Percentiles rank a stretch among this genome's conserved stretches.
Evolutionary conservation across 2,797 vertebrate genomes (phyloP).

Genomic region (Selene dorsalis): DNA sequence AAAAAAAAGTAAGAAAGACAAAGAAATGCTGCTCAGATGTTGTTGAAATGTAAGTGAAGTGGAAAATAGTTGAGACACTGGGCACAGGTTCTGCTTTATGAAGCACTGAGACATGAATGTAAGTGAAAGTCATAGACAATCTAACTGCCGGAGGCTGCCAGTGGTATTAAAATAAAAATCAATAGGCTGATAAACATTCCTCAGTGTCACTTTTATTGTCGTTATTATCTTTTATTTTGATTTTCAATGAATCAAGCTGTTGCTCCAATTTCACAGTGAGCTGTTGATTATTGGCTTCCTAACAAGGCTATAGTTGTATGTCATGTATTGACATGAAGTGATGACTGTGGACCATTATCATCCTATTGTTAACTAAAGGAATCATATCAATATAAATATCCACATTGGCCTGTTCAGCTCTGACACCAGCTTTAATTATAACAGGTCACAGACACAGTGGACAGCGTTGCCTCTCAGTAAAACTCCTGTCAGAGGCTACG

Average conservation of each 20-base stretch:
- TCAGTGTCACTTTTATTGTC: not conserved
- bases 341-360: not conserved
- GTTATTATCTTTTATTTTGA: not conserved
- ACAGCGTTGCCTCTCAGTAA: slow-evolving; percentile 24
- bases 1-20: too few relatives aligned
- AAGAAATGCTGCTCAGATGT: not conserved
- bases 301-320: not conserved
- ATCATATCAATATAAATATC: slow-evolving; percentile 33
- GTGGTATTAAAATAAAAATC: slow-evolving; percentile 6
- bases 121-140: not conserved
- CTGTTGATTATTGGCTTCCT: not conserved
- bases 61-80: not conserved
- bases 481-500: slow-evolving; percentile 49
- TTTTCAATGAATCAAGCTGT: not conserved
- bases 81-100: not conserved
- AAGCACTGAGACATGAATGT: not conserved
- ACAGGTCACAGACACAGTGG: slow-evolving; percentile 50
- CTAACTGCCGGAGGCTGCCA: not conserved
- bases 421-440: slow-evolving; percentile 50
- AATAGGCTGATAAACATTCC: not conserved
- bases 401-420: slow-evolving; percentile 13
- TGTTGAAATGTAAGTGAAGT: not conserved
- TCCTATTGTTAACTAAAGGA: slow-evolving; percentile 1
- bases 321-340: slow-evolving; percentile 1
- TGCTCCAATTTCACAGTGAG: not conserved